phyloP scores from a whole-genome alignment of 2,888 invertebrate species.

The Cheilosia grossa region DNA sequence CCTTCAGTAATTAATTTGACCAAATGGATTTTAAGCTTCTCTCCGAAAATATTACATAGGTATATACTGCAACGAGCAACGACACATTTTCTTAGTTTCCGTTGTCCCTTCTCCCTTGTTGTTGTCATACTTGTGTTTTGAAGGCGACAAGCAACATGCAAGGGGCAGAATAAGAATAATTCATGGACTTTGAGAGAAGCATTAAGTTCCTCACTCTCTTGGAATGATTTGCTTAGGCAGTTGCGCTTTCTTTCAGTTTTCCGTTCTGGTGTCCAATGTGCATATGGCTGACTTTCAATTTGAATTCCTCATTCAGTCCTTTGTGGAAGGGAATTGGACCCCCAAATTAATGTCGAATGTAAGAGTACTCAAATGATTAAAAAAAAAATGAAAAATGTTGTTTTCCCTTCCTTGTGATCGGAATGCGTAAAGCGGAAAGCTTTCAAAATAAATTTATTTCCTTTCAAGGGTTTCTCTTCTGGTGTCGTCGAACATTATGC shows the following conservation, averaged over 20 bases:
- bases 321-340: background rate
- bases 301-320: background rate
- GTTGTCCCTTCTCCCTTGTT: background rate
- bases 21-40: conserved; percentile 57
- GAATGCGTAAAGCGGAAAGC: conserved; percentile 16
- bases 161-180: conserved; percentile 47
- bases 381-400: conserved; percentile 26
- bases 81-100: conserved; percentile 4
- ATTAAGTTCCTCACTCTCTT: conserved; percentile 8
- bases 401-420: background rate
- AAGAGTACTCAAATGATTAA: conserved; percentile 65
- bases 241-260: conserved; percentile 17
- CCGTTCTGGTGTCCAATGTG: conserved; percentile 9
- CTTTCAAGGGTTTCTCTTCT: background rate
- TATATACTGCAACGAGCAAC: conserved; percentile 38
- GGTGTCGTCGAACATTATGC: conserved; percentile 24
- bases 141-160: background rate
- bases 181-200: conserved; percentile 39
- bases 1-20: conserved; percentile 65
- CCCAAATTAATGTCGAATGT: conserved; percentile 41
- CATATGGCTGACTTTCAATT: conserved; percentile 24
- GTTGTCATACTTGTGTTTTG: background rate
- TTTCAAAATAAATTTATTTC: conserved; percentile 12
- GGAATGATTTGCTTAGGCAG: conserved; percentile 24
- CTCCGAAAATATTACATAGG: background rate